Percentiles rank a stretch among this genome's conserved stretches.
Evolutionary conservation across 1,140 invertebrate species (phyloP).

Genomic region (Parapsyche elsis): DNA sequence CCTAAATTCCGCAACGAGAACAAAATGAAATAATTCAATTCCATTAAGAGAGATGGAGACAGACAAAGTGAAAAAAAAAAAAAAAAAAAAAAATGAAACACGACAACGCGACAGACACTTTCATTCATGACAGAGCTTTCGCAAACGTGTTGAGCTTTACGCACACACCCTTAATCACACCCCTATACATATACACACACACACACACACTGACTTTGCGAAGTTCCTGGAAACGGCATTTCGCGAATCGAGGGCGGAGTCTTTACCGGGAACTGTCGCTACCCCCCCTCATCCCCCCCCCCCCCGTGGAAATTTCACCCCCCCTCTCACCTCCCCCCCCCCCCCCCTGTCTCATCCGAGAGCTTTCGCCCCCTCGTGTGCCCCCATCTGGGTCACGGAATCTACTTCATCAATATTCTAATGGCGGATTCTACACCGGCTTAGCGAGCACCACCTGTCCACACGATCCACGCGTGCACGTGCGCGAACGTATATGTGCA

Average conservation of each 20-base stretch:
- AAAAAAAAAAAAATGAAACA: too few species aligned
- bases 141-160: too few species aligned
- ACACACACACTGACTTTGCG: too few species aligned
- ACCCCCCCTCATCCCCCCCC: neutral
- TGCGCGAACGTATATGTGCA: neutral
- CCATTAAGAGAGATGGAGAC: too few species aligned
- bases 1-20: too few species aligned
- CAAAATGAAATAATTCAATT: too few species aligned
- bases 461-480: neutral
- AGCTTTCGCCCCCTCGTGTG: constrained; percentile 31
- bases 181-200: too few species aligned
- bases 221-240: constrained; percentile 9
- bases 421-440: constrained; percentile 50
- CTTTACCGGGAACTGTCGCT: neutral
- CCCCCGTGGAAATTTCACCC: neutral
- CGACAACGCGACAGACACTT: neutral
- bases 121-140: neutral
- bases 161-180: too few species aligned
- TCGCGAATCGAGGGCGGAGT: neutral
- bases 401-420: constrained; percentile 55
- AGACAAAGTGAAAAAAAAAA: too few species aligned
- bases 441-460: constrained; percentile 44
- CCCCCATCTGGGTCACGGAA: constrained; percentile 48
- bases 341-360: neutral
- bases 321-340: neutral